Evolutionary conservation across 2,888 invertebrate species (phyloP).

Genomic region (Pristionchus japonicus): DNA sequence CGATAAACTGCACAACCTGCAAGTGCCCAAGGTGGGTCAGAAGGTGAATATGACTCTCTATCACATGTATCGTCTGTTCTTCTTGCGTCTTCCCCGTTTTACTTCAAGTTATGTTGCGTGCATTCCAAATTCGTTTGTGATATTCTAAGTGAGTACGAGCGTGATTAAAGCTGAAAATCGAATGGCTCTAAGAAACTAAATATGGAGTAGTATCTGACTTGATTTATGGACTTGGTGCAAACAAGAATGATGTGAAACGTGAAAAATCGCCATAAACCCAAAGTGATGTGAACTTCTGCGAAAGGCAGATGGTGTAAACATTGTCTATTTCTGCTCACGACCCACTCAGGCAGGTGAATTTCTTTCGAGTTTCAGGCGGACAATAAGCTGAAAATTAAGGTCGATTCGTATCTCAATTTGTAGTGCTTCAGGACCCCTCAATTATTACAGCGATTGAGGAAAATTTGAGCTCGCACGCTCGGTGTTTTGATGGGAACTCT

Average conservation of each 20-base stretch:
- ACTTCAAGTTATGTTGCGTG: too few species aligned
- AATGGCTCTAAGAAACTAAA: too few species aligned
- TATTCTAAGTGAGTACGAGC: too few species aligned
- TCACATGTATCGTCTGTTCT: too few species aligned
- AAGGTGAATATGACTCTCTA: too few species aligned
- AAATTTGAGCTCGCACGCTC: background rate
- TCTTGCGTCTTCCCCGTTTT: too few species aligned
- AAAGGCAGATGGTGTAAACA: background rate
- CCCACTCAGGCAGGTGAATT: background rate
- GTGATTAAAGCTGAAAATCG: too few species aligned
- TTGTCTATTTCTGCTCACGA: background rate
- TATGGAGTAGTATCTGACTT: too few species aligned
- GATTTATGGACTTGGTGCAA: too few species aligned
- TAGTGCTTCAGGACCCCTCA: background rate
- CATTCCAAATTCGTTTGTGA: too few species aligned
- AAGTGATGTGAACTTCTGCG: background rate
- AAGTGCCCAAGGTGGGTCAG: constrained; percentile 11
- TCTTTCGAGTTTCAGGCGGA: background rate
- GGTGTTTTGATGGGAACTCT: background rate
- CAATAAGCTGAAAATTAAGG: too few species aligned
- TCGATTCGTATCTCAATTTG: background rate
- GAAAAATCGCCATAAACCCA: background rate
- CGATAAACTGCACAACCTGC: constrained; percentile 2
- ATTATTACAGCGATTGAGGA: background rate
- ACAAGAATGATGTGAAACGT: too few species aligned